These are phyloP conservation scores for Garra rufa DNA, from an alignment of 2,113 vertebrate genomes.

Conservation along the genomic window DNA sequence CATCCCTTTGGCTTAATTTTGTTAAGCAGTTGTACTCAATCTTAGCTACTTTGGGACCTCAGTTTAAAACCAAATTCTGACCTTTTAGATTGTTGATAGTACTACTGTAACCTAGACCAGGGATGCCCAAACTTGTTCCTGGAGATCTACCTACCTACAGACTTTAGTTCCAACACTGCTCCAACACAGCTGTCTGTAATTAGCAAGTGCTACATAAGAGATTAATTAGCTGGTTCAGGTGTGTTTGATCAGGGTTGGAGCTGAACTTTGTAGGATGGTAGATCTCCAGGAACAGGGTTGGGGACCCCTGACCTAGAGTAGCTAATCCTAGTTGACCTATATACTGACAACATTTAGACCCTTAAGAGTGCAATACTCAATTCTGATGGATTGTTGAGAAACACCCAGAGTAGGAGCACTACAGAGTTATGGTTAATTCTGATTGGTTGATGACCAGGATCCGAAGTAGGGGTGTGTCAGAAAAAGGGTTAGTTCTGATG, in stretches of 20 bases:
- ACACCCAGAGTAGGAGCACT: neutral
- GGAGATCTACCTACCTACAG: too few relatives aligned
- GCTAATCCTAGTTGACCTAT: neutral
- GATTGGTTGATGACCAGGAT: neutral
- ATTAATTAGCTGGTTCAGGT: too few relatives aligned
- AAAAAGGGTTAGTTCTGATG: neutral
- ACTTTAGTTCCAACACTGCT: too few relatives aligned
- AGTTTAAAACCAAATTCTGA: neutral
- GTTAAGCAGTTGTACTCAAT: neutral
- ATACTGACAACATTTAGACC: neutral
- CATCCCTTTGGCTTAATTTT: neutral
- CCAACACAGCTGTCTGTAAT: too few relatives aligned
- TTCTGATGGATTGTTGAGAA: neutral
- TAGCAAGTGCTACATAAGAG: too few relatives aligned
- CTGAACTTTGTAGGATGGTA: too few relatives aligned
- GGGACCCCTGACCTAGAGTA: too few relatives aligned
- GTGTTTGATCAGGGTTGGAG: too few relatives aligned
- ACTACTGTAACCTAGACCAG: too few relatives aligned
- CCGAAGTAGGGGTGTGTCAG: neutral
- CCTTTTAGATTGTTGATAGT: neutral
- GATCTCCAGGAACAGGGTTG: too few relatives aligned
- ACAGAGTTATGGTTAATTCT: neutral
- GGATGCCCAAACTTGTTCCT: too few relatives aligned
- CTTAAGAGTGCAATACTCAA: neutral
- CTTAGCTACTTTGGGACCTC: neutral